phyloP scores from a whole-genome alignment of 2,113 vertebrate genomes.

The Emydura subglobosa region DNA sequence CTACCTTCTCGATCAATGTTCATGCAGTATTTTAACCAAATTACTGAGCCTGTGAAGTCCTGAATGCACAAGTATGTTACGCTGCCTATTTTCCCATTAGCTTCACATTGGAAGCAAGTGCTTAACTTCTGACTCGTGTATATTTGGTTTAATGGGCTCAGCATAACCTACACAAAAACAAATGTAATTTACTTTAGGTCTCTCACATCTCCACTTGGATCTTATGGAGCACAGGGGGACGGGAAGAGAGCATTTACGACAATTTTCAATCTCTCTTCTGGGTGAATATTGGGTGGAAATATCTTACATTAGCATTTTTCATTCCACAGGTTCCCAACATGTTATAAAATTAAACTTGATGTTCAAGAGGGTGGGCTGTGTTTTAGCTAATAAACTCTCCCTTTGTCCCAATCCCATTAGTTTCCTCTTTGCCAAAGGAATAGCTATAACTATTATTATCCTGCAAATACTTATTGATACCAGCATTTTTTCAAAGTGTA shows the following conservation, averaged over 20 bases:
- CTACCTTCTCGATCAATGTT: neutral
- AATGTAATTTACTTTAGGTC: neutral
- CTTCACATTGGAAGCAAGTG: neutral
- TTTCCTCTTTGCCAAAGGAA: too few species aligned
- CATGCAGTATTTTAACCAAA: neutral
- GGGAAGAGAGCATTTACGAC: conserved; percentile 25
- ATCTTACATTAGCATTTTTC: neutral
- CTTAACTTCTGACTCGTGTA: neutral
- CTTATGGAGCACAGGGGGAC: neutral
- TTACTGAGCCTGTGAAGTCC: neutral
- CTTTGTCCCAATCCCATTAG: too few species aligned
- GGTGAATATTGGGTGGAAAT: conserved; percentile 20
- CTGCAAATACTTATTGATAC: neutral
- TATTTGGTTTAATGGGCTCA: neutral
- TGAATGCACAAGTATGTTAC: neutral
- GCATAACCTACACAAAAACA: neutral
- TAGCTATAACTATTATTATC: neutral
- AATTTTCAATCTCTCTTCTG: conserved; percentile 46
- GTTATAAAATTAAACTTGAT: conserved; percentile 53
- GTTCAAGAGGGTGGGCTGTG: conserved; percentile 40
- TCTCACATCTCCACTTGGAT: neutral
- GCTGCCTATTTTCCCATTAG: neutral
- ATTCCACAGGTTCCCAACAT: conserved; percentile 46
- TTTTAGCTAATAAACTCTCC: neutral
- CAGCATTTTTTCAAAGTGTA: neutral